Evolutionary conservation across 2,797 vertebrate species (phyloP).

Genomic region (Luscinia megarhynchos): DNA sequence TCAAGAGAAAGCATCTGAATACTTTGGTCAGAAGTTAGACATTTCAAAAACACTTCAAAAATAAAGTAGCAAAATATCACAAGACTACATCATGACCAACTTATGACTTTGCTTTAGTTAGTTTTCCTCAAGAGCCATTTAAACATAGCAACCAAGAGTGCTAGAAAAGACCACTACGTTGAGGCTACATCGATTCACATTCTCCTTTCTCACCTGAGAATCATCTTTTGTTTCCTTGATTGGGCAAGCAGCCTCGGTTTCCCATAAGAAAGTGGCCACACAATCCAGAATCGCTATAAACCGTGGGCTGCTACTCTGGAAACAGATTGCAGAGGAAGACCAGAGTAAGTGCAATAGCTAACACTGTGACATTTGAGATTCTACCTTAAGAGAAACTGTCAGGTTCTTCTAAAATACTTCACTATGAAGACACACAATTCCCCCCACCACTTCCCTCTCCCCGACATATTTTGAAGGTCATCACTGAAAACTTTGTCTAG

Average conservation of each 20-base stretch:
- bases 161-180: fast-evolving
- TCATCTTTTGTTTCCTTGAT: slow-evolving; percentile 78
- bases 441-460: not conserved
- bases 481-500: not conserved
- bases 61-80: not conserved
- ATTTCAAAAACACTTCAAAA: not conserved
- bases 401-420: not conserved
- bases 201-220: slow-evolving; percentile 79
- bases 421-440: not conserved
- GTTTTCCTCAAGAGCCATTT: not conserved
- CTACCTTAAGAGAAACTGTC: not conserved
- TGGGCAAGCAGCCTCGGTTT: slow-evolving; percentile 91
- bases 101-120: not conserved
- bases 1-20: not conserved
- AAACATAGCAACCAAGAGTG: not conserved
- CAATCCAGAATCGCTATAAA: slow-evolving; percentile 89
- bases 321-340: not conserved
- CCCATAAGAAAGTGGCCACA: slow-evolving; percentile 88
- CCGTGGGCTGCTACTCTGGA: slow-evolving; percentile 83
- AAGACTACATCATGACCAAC: not conserved
- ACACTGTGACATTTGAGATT: not conserved
- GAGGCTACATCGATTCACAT: not conserved
- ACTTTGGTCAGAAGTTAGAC: not conserved
- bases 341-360: not conserved
- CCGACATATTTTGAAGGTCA: not conserved